Conservation (phyloP, 2,113 vertebrate genomes). For the Dasypus novemcinctus region DNA sequence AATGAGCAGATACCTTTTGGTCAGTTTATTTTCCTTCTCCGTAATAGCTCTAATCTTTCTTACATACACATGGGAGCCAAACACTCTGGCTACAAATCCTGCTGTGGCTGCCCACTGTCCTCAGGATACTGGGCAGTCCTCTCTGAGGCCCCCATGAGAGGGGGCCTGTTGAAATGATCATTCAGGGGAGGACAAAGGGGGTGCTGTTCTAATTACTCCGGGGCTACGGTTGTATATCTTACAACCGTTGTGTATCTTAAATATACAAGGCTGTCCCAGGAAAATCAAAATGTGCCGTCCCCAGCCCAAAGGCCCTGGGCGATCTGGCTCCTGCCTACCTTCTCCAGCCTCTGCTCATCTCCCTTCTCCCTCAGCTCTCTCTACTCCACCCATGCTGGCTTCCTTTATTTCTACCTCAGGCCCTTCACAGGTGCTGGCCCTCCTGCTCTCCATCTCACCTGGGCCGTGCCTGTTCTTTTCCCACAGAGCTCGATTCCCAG, state of each 20-base stretch:
- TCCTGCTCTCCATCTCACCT: not conserved
- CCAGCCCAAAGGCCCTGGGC: too few relatives aligned
- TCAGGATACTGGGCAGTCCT: not conserved
- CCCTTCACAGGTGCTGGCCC: not conserved
- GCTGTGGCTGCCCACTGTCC: not conserved
- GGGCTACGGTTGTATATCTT: rapidly evolving
- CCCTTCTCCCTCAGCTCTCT: not conserved
- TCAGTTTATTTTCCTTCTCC: not conserved
- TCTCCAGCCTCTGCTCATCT: not conserved
- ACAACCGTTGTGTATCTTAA: too few relatives aligned
- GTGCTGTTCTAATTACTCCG: not conserved
- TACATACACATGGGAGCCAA: not conserved
- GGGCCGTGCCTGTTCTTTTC: not conserved
- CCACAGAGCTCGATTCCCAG: not conserved
- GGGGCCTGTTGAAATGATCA: not conserved
- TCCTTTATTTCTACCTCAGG: not conserved
- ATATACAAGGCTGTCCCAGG: too few relatives aligned
- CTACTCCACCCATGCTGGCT: too few relatives aligned
- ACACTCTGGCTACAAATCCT: not conserved
- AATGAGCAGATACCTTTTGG: not conserved
- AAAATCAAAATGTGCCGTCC: not conserved
- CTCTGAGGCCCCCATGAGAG: rapidly evolving
- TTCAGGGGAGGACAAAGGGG: not conserved
- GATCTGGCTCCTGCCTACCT: too few relatives aligned
- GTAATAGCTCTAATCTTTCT: not conserved